Evolutionary conservation across 2,888 invertebrate genomes (phyloP), one percentile per base, ranked within the genome.

Genomic region (Calameuta filiformis): DNA sequence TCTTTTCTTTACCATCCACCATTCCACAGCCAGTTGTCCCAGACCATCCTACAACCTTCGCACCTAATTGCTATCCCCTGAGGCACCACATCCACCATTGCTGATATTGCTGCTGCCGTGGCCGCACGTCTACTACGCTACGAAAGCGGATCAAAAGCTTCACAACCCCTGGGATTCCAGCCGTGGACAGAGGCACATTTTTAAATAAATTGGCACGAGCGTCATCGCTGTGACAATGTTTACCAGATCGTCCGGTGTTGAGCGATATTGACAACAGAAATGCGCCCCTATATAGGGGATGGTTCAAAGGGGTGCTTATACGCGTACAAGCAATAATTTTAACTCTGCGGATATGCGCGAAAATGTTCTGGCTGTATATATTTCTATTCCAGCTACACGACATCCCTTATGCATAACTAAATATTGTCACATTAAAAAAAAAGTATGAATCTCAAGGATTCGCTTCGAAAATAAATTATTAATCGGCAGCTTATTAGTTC

Each of bases 11-110:
- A 31, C 31, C 30, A 35, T 35, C 74, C 35, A 75, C 69, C 75
- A 69, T 71, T 77, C 77, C 71, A 75, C 35, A 75, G 33, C 71
- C 75, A 77, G 75, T 77, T 77, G 75, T 77, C 77, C 69, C 68
- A 69, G 75, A 74, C 75, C 75, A 77, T 75, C 77, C 77, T 75
- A 69, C 37, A 75, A 69, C 75, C 75, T 77, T 75, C 40, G 71
- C 69, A 40, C 75, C 75, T 77, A 77, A 77, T 77, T 77, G 77
- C 77, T 68, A 73, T 77, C 74, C 77, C 76, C 34, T 12, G 73
- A 37, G 71, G 71, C 34, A 33, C 71, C 30, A 30, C 31, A 71
- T 34, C 34, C 71, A 71, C 11, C 71, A 23, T 33, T 31, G 30
- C 71, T 71, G 31, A 11, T 11, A 33, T 30, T 71, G 31, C 71